Conservation (phyloP, 2,797 vertebrate genomes). For the Myiotriccus ornatus region DNA sequence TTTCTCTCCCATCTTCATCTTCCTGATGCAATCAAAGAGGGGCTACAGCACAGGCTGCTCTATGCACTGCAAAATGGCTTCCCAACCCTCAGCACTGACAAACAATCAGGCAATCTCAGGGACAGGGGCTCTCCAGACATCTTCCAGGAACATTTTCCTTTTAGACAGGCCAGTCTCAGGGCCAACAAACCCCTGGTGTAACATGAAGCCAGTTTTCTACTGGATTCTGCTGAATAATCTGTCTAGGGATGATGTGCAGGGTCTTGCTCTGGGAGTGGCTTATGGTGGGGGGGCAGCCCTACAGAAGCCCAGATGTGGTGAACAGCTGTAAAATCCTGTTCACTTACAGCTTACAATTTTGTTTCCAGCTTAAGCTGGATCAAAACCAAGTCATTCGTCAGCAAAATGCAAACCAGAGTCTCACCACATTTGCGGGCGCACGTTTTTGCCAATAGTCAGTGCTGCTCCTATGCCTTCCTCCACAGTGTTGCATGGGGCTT, state of each 20-base stretch:
- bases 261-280: not conserved
- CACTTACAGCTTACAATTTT: not conserved
- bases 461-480: not conserved
- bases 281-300: not conserved
- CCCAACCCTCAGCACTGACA: not conserved
- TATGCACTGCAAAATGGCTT: not conserved
- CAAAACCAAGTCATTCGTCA: conserved; percentile 6
- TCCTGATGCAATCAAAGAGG: accelerated
- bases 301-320: not conserved
- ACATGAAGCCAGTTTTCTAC: not conserved
- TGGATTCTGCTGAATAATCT: conserved; percentile 26
- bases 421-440: not conserved
- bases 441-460: not conserved
- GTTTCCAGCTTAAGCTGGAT: conserved; percentile 28
- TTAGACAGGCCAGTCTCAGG: not conserved
- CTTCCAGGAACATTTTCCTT: not conserved
- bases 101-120: not conserved
- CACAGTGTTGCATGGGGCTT: accelerated
- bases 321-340: conserved; percentile 24
- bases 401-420: conserved; percentile 19
- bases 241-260: not conserved
- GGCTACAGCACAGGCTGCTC: not conserved
- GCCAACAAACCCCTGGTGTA: not conserved
- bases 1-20: not conserved
- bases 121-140: not conserved